Conservation (phyloP, 2,797 vertebrate species). For the Sebastes reedi region DNA sequence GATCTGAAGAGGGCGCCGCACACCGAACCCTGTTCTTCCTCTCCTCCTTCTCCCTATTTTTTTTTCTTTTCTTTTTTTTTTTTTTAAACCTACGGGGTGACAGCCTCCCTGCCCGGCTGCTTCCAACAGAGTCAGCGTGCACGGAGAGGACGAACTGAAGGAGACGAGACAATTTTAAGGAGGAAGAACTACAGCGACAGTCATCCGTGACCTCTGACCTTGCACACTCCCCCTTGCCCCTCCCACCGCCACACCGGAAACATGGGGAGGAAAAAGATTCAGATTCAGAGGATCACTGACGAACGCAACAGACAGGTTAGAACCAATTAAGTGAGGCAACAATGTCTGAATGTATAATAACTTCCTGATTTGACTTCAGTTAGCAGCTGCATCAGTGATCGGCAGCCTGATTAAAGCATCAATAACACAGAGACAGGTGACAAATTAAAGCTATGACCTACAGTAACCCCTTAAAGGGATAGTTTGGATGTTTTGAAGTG, state of each 20-base stretch:
- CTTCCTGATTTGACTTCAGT: background rate
- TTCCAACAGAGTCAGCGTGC: slow-evolving; percentile 48
- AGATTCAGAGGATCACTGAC: slow-evolving; percentile 98
- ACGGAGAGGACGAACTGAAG: slow-evolving; percentile 24
- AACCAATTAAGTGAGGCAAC: background rate
- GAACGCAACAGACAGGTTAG: slow-evolving; percentile 97
- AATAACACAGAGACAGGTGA: background rate
- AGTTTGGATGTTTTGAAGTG: background rate
- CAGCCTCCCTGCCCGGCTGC: slow-evolving; percentile 49
- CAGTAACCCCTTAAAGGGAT: background rate
- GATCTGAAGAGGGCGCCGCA: slow-evolving; percentile 76
- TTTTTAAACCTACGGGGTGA: slow-evolving; percentile 16
- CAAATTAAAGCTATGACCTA: background rate
- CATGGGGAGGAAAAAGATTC: slow-evolving; percentile 99
- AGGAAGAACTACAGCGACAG: slow-evolving; percentile 30
- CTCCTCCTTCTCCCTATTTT: slow-evolving; percentile 59
- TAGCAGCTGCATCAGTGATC: background rate
- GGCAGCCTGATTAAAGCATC: background rate
- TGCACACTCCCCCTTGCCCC: slow-evolving; percentile 48
- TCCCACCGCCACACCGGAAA: slow-evolving; percentile 76
- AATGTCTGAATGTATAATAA: background rate
- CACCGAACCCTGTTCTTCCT: slow-evolving; percentile 63
- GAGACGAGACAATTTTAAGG: background rate
- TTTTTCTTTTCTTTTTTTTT: slow-evolving; percentile 22
- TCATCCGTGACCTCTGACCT: slow-evolving; percentile 66